Percentiles rank a stretch among this genome's conserved stretches.
These are phyloP conservation scores for Eleutherodactylus coqui DNA, from an alignment of 2,797 vertebrate species.

Conservation along the genomic window DNA sequence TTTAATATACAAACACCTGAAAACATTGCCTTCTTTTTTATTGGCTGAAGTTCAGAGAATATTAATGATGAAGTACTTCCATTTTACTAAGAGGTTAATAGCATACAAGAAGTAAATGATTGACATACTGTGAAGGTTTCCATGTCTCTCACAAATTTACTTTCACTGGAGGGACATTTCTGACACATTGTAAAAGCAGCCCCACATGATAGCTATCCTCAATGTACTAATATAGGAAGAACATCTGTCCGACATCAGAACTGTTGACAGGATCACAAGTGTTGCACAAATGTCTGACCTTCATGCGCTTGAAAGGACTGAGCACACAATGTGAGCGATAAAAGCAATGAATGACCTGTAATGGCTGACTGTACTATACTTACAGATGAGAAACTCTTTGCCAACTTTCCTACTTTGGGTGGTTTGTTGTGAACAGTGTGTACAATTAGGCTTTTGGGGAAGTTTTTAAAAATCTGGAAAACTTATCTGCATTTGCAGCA, in stretches of 20 bases:
- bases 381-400: background rate
- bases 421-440: background rate
- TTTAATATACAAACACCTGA: too few relatives aligned
- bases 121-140: constrained; percentile 25
- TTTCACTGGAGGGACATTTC: background rate
- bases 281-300: constrained; percentile 48
- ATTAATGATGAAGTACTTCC: background rate
- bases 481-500: too few relatives aligned
- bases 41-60: too few relatives aligned
- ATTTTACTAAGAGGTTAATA: background rate
- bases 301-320: constrained; percentile 26
- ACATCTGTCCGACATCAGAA: constrained; percentile 27
- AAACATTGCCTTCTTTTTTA: too few relatives aligned
- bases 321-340: constrained; percentile 24
- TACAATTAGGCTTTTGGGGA: background rate
- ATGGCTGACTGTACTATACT: background rate
- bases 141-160: constrained; percentile 6
- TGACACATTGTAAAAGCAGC: constrained; percentile 37
- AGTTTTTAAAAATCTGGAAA: background rate
- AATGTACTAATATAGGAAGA: constrained; percentile 22
- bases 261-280: constrained; percentile 19
- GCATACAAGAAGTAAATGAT: background rate
- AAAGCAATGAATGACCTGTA: background rate
- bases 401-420: background rate
- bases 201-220: constrained; percentile 35